Conservation (phyloP, 2,113 vertebrate genomes). For the Proterorhinus semilunaris region DNA sequence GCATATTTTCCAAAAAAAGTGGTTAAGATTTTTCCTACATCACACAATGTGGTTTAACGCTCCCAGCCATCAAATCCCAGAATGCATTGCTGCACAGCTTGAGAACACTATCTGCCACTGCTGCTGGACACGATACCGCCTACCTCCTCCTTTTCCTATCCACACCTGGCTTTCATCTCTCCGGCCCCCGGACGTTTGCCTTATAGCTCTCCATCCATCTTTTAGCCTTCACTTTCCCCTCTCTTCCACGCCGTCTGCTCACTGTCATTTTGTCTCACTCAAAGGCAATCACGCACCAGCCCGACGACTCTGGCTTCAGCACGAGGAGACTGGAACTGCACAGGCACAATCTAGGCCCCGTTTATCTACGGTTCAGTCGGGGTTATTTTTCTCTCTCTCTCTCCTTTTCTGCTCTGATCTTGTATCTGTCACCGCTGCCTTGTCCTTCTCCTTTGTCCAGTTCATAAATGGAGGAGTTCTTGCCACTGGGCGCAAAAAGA, state of each 20-base stretch:
- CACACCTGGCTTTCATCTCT: slow-evolving; percentile 48
- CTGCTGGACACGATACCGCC: slow-evolving; percentile 42
- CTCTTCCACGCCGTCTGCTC: slow-evolving; percentile 33
- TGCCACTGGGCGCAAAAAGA: not conserved
- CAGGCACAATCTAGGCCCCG: slow-evolving; percentile 26
- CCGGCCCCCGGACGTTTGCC: slow-evolving; percentile 16
- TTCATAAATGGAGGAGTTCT: not conserved
- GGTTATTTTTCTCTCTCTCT: too few species aligned
- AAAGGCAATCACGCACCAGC: slow-evolving; percentile 36
- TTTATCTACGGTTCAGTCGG: slow-evolving; percentile 47
- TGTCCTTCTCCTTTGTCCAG: slow-evolving; percentile 12
- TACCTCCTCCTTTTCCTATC: slow-evolving; percentile 41
- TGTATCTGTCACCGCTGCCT: slow-evolving; percentile 28
- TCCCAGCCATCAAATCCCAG: slow-evolving; percentile 40
- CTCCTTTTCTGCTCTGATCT: slow-evolving; percentile 21
- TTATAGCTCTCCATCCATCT: slow-evolving; percentile 6
- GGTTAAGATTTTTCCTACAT: too few species aligned
- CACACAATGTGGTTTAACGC: not conserved
- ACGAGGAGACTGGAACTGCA: slow-evolving; percentile 33
- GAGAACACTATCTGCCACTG: slow-evolving; percentile 14
- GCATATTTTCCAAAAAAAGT: too few species aligned
- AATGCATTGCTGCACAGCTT: slow-evolving; percentile 32
- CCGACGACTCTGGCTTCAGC: slow-evolving; percentile 31
- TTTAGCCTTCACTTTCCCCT: not conserved
- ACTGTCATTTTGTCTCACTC: slow-evolving; percentile 31